Base-by-base conservation (phyloP, 2,888 invertebrate genomes). In the Drosophila hamatofila region DNA sequence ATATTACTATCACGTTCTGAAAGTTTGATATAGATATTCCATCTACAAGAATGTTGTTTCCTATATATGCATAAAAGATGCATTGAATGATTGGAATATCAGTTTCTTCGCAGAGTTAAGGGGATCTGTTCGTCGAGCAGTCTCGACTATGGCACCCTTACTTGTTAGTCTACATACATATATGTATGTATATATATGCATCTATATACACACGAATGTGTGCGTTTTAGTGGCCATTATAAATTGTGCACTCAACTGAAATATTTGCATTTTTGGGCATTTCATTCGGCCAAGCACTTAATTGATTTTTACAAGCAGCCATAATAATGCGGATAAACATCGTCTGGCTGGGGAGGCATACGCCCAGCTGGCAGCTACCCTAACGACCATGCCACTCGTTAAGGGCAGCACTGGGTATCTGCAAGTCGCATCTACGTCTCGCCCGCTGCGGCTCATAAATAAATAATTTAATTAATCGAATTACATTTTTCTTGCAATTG, bases 261-360 rank as follows among this genome's bases (percentile, higher is more conserved):
- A 52, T 59, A 65, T 72, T 73, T 59, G 66, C 58, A 65, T 65
- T 65, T 59, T 72, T 72, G 54, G 72, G 44, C 58, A 23, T 23
- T 58, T 64, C 27, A 30, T 39, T 54, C 37, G 64, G 21, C 52
- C 54, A 49, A 58, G 54, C 54, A 58, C 49, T 65, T 65, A 73
- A 72, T 59, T 68, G 70, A 67, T 73, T 68, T 68, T 75, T 41
- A 27, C 33, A 35, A n/a, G 18, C 27, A 55, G 30, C 18, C 41
- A 52, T 35, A 23, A 35, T 35, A 23, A 35, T 35, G 51, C 4
- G 4, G 8, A 21, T 51, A 35, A 33, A 35, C 30, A n/a, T 9
- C 9, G 21, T 41, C 11, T 44, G 46, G 11, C n/a, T 11, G 16
- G 46, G 5, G 25, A 5, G 9, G 12, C 4, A 1, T 18, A 30